These are phyloP conservation scores for Acyrthosiphon pisum DNA, from an alignment of 1,140 invertebrate species.

Conservation along the genomic window DNA sequence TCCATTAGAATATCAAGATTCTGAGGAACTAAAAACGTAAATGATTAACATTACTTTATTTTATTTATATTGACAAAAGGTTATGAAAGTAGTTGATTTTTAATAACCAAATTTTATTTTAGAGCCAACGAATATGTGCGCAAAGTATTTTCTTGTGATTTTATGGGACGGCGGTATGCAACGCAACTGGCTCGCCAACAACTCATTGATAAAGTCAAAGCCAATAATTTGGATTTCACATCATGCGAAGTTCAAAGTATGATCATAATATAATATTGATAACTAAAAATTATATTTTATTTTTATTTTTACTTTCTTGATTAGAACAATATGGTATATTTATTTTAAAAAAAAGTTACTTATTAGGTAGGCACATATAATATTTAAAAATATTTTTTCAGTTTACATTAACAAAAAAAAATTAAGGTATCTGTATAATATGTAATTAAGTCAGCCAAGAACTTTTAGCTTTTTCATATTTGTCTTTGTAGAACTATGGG, in stretches of 20 bases:
- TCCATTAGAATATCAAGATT: constrained; percentile 63
- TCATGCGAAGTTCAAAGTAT: constrained; percentile 70
- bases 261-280: constrained; percentile 48
- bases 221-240: constrained; percentile 67
- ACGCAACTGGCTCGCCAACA: constrained; percentile 63
- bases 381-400: no score
- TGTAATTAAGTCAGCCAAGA: no score
- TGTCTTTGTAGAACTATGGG: no score
- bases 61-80: neutral
- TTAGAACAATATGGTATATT: no score
- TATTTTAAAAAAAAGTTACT: no score
- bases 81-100: neutral
- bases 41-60: neutral
- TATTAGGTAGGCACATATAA: no score
- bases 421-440: no score
- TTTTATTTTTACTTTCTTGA: no score
- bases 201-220: constrained; percentile 65
- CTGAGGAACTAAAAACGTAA: constrained; percentile 68
- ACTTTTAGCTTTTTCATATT: no score
- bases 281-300: neutral
- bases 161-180: constrained; percentile 64
- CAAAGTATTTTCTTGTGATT: constrained; percentile 68
- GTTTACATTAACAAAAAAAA: no score
- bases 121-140: constrained; percentile 69
- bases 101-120: constrained; percentile 61